A percentile compares a stretch with the other conserved stretches of the same genome.
Conservation (phyloP, 2,888 invertebrate species). For the Corbicula japonica region DNA sequence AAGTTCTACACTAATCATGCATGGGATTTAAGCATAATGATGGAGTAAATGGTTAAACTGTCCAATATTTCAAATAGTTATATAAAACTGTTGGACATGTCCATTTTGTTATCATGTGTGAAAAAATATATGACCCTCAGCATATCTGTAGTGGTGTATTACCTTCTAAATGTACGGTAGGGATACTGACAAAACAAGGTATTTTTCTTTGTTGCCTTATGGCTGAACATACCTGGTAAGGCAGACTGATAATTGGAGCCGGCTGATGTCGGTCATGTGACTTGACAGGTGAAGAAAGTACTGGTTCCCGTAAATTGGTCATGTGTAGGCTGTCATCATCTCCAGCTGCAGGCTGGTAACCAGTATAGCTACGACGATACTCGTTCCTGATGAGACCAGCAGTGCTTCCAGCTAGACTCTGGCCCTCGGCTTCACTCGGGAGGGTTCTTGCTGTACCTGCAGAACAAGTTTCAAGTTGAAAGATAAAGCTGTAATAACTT, state of each 20-base stretch:
- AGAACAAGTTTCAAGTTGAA: not conserved
- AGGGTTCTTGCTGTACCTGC: constrained; percentile 21
- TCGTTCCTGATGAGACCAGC: constrained; percentile 71
- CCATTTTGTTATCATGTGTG: not conserved
- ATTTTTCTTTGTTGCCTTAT: not conserved
- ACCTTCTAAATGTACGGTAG: no score
- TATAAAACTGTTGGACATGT: not conserved
- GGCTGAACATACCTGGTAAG: constrained; percentile 38
- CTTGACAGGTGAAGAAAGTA: constrained; percentile 26
- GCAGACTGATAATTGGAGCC: constrained; percentile 63
- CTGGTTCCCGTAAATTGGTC: constrained; percentile 17
- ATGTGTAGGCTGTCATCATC: constrained; percentile 46
- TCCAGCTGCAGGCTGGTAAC: constrained; percentile 1
- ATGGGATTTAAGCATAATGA: no score
- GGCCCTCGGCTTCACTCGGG: constrained; percentile 67
- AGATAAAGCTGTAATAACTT: not conserved
- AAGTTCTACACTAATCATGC: no score
- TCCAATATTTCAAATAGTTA: not conserved
- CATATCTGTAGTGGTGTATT: no score
- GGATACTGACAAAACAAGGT: not conserved
- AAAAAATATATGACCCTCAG: no score
- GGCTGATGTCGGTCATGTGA: constrained; percentile 6
- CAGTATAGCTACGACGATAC: constrained; percentile 32
- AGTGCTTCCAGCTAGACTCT: constrained; percentile 79
- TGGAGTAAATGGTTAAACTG: not conserved